Base-by-base conservation (phyloP, 2,888 invertebrate genomes). In the Drosophila lutescens region DNA sequence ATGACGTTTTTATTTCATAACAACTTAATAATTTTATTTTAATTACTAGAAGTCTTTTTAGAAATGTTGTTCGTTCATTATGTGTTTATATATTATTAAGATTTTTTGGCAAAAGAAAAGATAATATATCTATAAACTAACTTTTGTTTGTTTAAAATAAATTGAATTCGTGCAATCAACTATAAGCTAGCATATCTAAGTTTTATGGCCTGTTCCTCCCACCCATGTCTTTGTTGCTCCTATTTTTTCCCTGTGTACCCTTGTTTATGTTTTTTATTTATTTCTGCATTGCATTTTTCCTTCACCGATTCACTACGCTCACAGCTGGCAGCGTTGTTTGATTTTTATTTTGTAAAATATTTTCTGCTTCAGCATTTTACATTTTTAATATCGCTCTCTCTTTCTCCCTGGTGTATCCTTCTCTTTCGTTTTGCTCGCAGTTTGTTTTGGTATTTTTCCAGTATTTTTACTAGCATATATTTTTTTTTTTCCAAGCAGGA, bases 341-440 rank as follows among this genome's bases (percentile, higher is more conserved):
- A 85, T 82, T 85, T 85, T 87, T 87, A 85, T 85, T 85, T 85
- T 80, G 77, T 80, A 79, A 86, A 83, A 86, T 81, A 86, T 80
- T 80, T 87, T 86, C 70, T 78, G 74, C 72, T 80, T 51, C 56
- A 82, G 80, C 76, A 86, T 84, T 85, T 82, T 77, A 77, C 69
- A 83, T 74, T 74, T 84, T 78, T 77, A 46, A 65, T 54, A 65
- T 54, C 53, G 34, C 68, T 36, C n/a, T 36, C 34, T 13, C 13
- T 9, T 12, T 38, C 15, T 7, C 2, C 12, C n/a, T 1, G 0
- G 40, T 4, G 30, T 23, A 36, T 34, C 30, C 15, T 17, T 65
- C 38, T 40, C 36, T 13, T 34, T 30, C 46, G 26, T 5, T 46
- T 36, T 46, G 15, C 6, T 17, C 17, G 26, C 34, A 30, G 43